Percentiles rank a stretch among this genome's conserved stretches.
phyloP scores from a whole-genome alignment of 1,140 invertebrate genomes.

The Orchestia grillus region DNA sequence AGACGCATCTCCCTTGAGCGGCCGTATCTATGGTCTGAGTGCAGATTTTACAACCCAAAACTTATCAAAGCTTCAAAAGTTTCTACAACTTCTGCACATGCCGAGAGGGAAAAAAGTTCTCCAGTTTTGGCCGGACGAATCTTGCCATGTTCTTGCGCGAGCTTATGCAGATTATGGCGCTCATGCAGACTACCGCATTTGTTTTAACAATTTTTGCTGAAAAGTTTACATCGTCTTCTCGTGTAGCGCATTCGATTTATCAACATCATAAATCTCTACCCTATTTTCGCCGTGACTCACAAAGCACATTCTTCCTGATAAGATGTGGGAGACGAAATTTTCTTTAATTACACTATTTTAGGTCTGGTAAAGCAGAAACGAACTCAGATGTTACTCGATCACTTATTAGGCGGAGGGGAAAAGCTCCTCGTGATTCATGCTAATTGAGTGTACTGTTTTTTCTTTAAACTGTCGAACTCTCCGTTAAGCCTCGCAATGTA shows the following conservation, averaged over 20 bases:
- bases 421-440: too few relatives aligned
- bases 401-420: too few relatives aligned
- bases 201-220: neutral
- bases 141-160: neutral
- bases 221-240: neutral
- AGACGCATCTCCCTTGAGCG: neutral
- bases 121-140: neutral
- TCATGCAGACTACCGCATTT: neutral
- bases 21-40: neutral
- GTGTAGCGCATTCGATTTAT: neutral
- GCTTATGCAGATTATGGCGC: neutral
- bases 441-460: too few relatives aligned
- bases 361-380: too few relatives aligned
- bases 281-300: neutral
- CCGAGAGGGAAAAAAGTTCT: neutral
- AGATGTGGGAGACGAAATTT: neutral
- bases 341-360: neutral
- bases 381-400: too few relatives aligned
- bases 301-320: neutral
- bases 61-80: conserved; percentile 29
- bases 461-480: too few relatives aligned
- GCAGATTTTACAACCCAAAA: conserved; percentile 24
- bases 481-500: too few relatives aligned
- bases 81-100: neutral
- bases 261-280: conserved; percentile 1